Percentiles rank a stretch among this genome's conserved stretches.
These are phyloP conservation scores for Apaloderma vittatum DNA, from an alignment of 2,113 vertebrate genomes.

Conservation along the genomic window DNA sequence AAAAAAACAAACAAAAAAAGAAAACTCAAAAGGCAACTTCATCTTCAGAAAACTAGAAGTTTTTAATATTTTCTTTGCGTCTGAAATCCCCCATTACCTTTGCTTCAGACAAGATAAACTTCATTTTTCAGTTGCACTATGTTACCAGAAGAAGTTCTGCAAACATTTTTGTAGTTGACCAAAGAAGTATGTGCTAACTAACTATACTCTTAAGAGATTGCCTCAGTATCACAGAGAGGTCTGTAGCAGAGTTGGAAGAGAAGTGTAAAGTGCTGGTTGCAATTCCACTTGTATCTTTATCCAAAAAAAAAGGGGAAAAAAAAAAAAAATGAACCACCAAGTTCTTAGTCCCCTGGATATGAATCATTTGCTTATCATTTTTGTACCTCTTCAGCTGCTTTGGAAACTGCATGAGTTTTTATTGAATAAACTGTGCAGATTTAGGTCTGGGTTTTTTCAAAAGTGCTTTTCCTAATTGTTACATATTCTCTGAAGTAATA, in stretches of 20 bases:
- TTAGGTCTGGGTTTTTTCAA: not conserved
- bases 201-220: not conserved
- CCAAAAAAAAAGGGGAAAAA: not conserved
- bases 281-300: not conserved
- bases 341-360: not conserved
- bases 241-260: not conserved
- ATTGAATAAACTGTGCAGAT: not conserved
- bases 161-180: not conserved
- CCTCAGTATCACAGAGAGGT: not conserved
- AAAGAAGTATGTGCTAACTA: not conserved
- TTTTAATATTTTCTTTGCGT: not conserved
- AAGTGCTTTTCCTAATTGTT: not conserved
- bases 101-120: not conserved
- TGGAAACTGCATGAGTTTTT: not conserved
- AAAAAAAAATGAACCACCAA: not conserved
- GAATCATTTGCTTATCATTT: conserved; percentile 1
- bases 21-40: not conserved
- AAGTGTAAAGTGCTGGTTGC: not conserved
- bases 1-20: not conserved
- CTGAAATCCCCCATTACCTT: not conserved
- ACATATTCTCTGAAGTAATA: not conserved
- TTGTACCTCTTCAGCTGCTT: not conserved
- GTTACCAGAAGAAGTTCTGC: not conserved
- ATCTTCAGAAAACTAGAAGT: not conserved
- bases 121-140: not conserved